Base-by-base conservation (phyloP, 2,113 vertebrate genomes). In the Nerophis ophidion region DNA sequence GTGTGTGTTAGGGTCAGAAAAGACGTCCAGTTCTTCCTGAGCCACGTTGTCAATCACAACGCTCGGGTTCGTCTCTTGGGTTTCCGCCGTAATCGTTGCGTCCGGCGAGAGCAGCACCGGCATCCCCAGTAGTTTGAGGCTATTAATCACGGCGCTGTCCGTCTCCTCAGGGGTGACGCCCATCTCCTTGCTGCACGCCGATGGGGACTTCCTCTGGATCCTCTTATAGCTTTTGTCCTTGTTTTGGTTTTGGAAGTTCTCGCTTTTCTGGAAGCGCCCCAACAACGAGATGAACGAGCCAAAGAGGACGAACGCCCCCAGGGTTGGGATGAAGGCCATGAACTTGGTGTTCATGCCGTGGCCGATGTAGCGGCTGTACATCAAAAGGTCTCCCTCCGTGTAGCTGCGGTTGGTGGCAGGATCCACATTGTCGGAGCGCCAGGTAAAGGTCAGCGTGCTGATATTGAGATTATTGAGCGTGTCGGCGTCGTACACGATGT, bases 231-330 rank as follows among this genome's bases (percentile, higher is more conserved):
- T 87, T 74, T 93, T 95, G 74, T 97, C 94, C 76, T 90, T 92
- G 81, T 92, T 96, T 75, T 26, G 26, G 26, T 98, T 93, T 54
- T 92, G 89, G 73, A 94, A 92, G 64, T 92, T 92, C 72, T 98
- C 94, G 48, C 92, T 93, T 84, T 95, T 94, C 87, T 97, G 86
- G 87, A 98, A 99, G 17, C 95, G 89, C 4, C 97, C 97, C 17
- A 99, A 93, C 80, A 95, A 85, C 92, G 93, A 97, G 62, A 98
- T 89, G 76, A 99, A 98, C 87, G 98, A 96, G 40, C 94, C 96
- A 58, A 97, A 98, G 72, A 95, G 91, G 60, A 91, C 86, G 48
- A 99, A 98, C n/a, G 95, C 95, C 13, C 93, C 85, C 70, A 99
- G 81, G 73, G 93, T 95, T 9, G 97, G 97, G 71, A 99, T 89